Percentiles rank a stretch among this genome's conserved stretches.
Evolutionary conservation across 2,888 invertebrate genomes (phyloP).

Genomic region (Caenorhabditis panamensis): DNA sequence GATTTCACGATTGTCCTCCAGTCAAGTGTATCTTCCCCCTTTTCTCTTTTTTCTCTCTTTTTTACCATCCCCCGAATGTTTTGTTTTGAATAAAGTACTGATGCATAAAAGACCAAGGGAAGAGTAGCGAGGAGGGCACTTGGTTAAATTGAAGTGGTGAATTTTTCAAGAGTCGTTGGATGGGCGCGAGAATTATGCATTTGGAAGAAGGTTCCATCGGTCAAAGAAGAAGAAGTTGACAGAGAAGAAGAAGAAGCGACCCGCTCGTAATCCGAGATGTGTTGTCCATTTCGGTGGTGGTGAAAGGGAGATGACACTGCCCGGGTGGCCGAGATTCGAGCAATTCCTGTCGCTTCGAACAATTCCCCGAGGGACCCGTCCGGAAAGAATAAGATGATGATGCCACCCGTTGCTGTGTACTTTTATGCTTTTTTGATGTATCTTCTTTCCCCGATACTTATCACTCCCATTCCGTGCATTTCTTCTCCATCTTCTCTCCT

Average conservation of each 20-base stretch:
- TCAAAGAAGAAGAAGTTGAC: conserved; percentile 1
- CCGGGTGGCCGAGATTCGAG: conserved; percentile 32
- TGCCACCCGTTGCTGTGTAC: conserved; percentile 37
- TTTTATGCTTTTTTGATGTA: conserved; percentile 42
- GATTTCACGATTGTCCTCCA: conserved; percentile 7
- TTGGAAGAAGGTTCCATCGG: conserved; percentile 25
- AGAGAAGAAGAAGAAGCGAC: conserved; percentile 6
- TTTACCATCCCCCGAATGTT: conserved; percentile 16
- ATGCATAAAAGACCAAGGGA: conserved; percentile 20
- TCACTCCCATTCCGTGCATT: conserved; percentile 31
- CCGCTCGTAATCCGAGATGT: conserved; percentile 27
- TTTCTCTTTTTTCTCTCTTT: neutral
- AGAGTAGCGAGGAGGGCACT: conserved; percentile 26
- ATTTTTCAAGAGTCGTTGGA: conserved; percentile 46
- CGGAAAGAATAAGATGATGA: no score
- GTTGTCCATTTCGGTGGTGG: conserved; percentile 25
- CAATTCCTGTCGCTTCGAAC: conserved; percentile 43
- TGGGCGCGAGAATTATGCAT: conserved; percentile 48
- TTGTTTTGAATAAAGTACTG: conserved; percentile 38
- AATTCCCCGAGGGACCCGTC: conserved; percentile 7
- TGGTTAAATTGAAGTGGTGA: conserved; percentile 57
- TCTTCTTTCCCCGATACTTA: conserved; percentile 24
- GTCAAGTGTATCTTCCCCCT: neutral
- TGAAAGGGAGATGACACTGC: conserved; percentile 49
- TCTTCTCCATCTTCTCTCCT: conserved; percentile 9